A percentile compares a stretch with the other conserved stretches of the same genome.
phyloP scores from a whole-genome alignment of 2,113 vertebrate species.

The Pterophyllum scalare region DNA sequence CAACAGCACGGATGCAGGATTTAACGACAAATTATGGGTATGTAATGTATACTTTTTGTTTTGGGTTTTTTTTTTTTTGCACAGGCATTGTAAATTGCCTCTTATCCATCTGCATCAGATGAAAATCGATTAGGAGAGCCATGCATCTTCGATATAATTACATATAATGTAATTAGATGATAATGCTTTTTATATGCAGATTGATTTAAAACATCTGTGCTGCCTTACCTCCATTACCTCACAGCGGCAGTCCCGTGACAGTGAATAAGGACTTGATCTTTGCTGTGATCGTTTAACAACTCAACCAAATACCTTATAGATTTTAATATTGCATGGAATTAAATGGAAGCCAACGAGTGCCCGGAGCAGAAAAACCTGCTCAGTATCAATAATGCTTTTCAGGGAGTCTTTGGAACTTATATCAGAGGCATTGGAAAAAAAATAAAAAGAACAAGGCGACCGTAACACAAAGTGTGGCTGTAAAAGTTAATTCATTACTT shows the following conservation, averaged over 20 bases:
- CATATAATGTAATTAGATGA: slow-evolving; percentile 1
- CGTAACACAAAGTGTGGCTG: background rate
- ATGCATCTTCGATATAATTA: background rate
- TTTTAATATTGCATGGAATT: slow-evolving; percentile 24
- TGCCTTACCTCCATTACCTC: slow-evolving; percentile 1
- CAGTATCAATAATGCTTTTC: slow-evolving; percentile 5
- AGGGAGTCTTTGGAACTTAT: background rate
- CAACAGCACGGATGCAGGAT: background rate
- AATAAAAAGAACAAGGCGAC: background rate
- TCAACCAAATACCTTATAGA: slow-evolving; percentile 6
- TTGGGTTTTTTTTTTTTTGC: background rate
- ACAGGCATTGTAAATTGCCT: background rate
- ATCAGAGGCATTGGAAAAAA: background rate
- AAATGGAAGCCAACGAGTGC: slow-evolving; percentile 4
- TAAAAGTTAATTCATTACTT: background rate
- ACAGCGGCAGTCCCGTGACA: background rate
- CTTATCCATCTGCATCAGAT: background rate
- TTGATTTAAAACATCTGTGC: slow-evolving; percentile 3
- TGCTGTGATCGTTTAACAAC: slow-evolving; percentile 10
- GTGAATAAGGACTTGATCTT: slow-evolving; percentile 13
- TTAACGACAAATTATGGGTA: background rate
- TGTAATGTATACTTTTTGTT: too few relatives aligned
- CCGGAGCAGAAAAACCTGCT: background rate
- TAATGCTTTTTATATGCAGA: slow-evolving; percentile 17
- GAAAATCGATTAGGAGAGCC: slow-evolving; percentile 12